Conservation (phyloP, 2,888 invertebrate genomes). For the Rhagonycha fulva region DNA sequence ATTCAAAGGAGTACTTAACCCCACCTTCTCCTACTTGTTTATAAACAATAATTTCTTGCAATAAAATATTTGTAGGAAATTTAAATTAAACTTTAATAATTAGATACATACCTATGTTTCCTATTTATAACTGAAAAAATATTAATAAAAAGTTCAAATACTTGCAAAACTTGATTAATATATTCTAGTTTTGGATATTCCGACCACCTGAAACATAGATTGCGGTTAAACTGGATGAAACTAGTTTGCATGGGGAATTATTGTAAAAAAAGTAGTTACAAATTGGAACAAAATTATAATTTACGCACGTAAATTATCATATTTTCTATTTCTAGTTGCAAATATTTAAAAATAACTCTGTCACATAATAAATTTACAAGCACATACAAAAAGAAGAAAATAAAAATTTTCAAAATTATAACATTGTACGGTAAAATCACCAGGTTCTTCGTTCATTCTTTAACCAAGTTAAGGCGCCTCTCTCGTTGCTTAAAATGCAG, state of each 20-base stretch:
- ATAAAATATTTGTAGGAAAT: not conserved
- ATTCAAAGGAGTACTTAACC: too few species aligned
- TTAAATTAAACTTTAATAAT: not conserved
- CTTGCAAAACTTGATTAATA: not conserved
- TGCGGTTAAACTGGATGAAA: not conserved
- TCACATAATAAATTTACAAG: too few species aligned
- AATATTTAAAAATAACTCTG: not conserved
- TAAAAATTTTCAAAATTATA: too few species aligned
- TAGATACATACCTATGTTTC: too few species aligned
- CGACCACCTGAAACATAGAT: not conserved
- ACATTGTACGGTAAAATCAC: too few species aligned
- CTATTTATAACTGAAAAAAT: not conserved
- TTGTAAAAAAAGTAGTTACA: not conserved
- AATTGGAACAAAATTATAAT: not conserved
- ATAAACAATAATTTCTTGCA: not conserved
- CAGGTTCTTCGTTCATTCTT: too few species aligned
- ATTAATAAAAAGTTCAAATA: not conserved
- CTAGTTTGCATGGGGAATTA: not conserved
- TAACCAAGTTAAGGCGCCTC: too few species aligned
- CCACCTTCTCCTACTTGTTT: not conserved
- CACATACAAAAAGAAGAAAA: too few species aligned
- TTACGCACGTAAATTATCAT: not conserved
- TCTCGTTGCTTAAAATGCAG: too few species aligned
- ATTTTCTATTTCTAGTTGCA: not conserved
- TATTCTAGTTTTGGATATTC: not conserved